Base-by-base conservation (phyloP, 1,140 invertebrate genomes). In the Pogonus chalceus region DNA sequence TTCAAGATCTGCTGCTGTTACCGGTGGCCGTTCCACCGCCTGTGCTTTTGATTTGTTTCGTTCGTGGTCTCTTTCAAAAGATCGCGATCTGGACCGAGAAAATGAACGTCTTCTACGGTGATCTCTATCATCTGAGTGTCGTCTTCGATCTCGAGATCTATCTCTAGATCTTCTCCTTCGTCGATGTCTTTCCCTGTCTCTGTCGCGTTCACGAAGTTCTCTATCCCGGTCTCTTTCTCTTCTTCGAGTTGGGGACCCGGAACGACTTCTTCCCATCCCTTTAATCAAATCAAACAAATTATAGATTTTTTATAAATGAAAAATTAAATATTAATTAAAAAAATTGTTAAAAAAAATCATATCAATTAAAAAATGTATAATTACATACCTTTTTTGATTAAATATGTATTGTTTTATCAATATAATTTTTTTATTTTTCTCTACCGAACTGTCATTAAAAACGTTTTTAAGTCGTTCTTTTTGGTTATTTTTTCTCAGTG, bases 1-100 rank as follows among this genome's bases (percentile, higher is more conserved):
- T 70, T 84, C 82, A 37, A 89, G 74, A 71, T 88, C 87, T 12
- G 83, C 84, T 4, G 86, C 83, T 69, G 79, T 79, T 16, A 83
- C 73, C 22, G 77, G 66, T 14, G 81, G 80, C 37, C 79, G 73
- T 64, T 82, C 80, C 0, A 66, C 59, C 18, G 63, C 60, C n/a
- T 39, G 23, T 53, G 61, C 35, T 61, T 73, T 71, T 23, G 47
- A 47, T 10, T 43, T 53, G 54, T 71, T 74, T 0, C 67, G 66
- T 59, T 71, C 75, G 37, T 65, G 61, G 37, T 73, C 72, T 22
- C 68, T 61, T 10, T 63, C 64, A 43, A 60, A 56, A 24, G 78
- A 76, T 23, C 75, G 64, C 3, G 75, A 78, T 62, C 74, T 68
- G 1, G 76, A 77, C 60, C 72, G 69, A 37, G 67, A 69, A 23